Percentiles rank a stretch among this genome's conserved stretches.
phyloP scores from a whole-genome alignment of 2,797 vertebrate genomes.

The Lutjanus argentimaculatus region DNA sequence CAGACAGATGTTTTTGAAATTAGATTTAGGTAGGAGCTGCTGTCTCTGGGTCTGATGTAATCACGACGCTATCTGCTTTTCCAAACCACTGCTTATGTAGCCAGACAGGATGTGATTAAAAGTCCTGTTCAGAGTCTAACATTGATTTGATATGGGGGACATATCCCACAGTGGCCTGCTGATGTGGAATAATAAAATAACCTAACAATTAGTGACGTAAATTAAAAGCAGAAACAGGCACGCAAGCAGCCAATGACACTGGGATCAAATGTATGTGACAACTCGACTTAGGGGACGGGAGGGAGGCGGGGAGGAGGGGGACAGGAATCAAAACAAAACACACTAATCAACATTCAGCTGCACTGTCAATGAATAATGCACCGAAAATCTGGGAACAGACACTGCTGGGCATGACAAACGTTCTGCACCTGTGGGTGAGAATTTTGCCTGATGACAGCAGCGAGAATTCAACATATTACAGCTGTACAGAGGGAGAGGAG shows the following conservation, averaged over 20 bases:
- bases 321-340: constrained; percentile 42
- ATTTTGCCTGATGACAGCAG: constrained; percentile 26
- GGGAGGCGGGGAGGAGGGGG: neutral
- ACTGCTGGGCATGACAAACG: constrained; percentile 56
- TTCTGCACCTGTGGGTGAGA: constrained; percentile 49
- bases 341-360: constrained; percentile 53
- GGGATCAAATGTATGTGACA: constrained; percentile 47
- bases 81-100: constrained; percentile 56
- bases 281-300: neutral
- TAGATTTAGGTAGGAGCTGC: constrained; percentile 47
- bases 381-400: constrained; percentile 40
- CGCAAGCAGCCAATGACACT: constrained; percentile 29
- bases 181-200: constrained; percentile 53
- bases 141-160: constrained; percentile 46
- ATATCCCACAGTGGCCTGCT: constrained; percentile 26
- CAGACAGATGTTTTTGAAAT: constrained; percentile 62
- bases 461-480: constrained; percentile 31
- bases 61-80: constrained; percentile 49
- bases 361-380: constrained; percentile 57
- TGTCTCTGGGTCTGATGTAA: constrained; percentile 51
- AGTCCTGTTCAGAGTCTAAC: constrained; percentile 43
- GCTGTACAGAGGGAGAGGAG: constrained; percentile 19
- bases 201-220: constrained; percentile 45
- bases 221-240: constrained; percentile 50
- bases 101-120: constrained; percentile 63